Conservation (phyloP, 2,888 invertebrate species). For the Spialia ferax region DNA sequence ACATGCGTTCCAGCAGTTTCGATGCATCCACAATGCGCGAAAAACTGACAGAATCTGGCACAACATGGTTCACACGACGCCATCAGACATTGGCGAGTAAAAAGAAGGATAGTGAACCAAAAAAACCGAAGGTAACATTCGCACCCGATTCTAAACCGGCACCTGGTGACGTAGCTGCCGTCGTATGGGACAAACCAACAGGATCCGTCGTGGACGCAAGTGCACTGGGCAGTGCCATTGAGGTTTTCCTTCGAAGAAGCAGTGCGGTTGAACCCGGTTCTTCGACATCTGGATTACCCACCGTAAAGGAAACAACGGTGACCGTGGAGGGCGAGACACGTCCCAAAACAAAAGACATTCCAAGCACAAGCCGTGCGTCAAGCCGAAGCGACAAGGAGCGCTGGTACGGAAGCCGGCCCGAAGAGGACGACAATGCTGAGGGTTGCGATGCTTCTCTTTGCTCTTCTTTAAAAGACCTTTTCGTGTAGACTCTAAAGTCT, state of each 20-base stretch:
- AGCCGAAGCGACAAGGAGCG: slow-evolving; percentile 69
- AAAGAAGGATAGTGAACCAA: slow-evolving; percentile 81
- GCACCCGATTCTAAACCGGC: slow-evolving; percentile 88
- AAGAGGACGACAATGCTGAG: slow-evolving; percentile 90
- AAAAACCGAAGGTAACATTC: slow-evolving; percentile 85
- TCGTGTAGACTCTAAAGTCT: slow-evolving; percentile 89
- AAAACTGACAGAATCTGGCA: slow-evolving; percentile 77
- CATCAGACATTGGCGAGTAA: slow-evolving; percentile 92
- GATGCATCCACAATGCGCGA: slow-evolving; percentile 91
- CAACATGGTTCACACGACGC: slow-evolving; percentile 92
- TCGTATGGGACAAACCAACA: slow-evolving; percentile 91
- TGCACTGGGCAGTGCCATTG: slow-evolving; percentile 93
- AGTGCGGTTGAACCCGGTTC: slow-evolving; percentile 78
- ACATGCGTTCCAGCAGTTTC: slow-evolving; percentile 94
- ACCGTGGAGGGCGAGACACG: slow-evolving; percentile 63
- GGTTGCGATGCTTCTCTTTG: slow-evolving; percentile 93
- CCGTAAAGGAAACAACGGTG: slow-evolving; percentile 60
- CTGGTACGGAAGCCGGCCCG: slow-evolving; percentile 89
- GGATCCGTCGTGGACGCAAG: slow-evolving; percentile 93
- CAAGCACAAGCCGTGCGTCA: slow-evolving; percentile 60
- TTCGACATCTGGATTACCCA: slow-evolving; percentile 58
- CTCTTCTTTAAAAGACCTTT: slow-evolving; percentile 94
- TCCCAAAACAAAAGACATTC: slow-evolving; percentile 69
- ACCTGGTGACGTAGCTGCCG: slow-evolving; percentile 86
- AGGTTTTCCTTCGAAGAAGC: slow-evolving; percentile 91